Base-by-base conservation (phyloP, 2,888 invertebrate species). In the Lucinisca nassula region DNA sequence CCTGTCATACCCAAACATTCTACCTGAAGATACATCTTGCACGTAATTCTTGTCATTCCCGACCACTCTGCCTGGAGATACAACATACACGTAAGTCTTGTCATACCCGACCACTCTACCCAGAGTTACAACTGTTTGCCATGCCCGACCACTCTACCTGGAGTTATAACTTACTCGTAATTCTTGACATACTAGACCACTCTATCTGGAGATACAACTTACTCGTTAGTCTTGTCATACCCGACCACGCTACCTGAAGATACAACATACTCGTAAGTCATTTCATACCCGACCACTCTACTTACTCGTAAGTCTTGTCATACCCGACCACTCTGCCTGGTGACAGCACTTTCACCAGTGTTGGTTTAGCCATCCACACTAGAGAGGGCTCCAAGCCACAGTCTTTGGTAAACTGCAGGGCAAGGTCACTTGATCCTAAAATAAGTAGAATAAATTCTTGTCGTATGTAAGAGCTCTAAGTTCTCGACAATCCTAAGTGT, bases 231-330 rank as follows among this genome's bases (percentile, higher is more conserved):
- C 24, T 74, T 38, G 74, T 74, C 74, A 17, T 74, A 74, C 24
- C 74, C 74, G 2, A 74, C 45, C n/a, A n/a, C n/a, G n/a, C n/a
- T n/a, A n/a, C n/a, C n/a, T n/a, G n/a, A n/a, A n/a, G n/a, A n/a
- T 30, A 74, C 12, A 40, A 45, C 74, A 45, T 74, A 45, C 3
- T 45, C 74, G 45, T 74, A 74, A 27, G 74, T 74, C 24, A 45
- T 38, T 40, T 74, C 74, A 17, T 74, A 74, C 24, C 74, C 74
- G 2, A 74, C 45, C 40, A 35, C 24, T 72, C 1, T 14, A 49
- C 74, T 40, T 30, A 74, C 74, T 24, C 49, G 45, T 74, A 74
- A 27, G 74, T 74, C 24, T 74, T 38, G 74, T 74, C 74, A 17
- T 74, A 74, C 24, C 74, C 74, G 2, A 74, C 45, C 40, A 35